Evolutionary conservation across 2,888 invertebrate genomes (phyloP).

Genomic region (Oscheius myriophilus): DNA sequence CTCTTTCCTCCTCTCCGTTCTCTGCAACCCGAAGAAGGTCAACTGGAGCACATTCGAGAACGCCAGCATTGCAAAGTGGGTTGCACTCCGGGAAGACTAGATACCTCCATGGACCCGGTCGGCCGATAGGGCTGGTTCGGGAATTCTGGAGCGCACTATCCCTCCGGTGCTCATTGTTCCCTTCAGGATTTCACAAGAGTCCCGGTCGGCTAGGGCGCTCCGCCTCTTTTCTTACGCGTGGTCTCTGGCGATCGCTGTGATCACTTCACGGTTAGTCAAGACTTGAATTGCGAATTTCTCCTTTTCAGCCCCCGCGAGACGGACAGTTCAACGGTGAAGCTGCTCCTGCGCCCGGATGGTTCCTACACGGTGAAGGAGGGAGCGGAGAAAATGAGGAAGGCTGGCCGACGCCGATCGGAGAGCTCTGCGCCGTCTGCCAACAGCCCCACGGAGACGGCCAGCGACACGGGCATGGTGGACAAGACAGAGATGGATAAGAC

Average conservation of each 20-base stretch:
- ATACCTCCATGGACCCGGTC: too few relatives aligned
- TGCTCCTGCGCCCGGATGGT: constrained; percentile 12
- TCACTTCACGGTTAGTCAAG: constrained; percentile 5
- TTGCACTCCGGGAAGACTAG: too few relatives aligned
- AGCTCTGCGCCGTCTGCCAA: too few relatives aligned
- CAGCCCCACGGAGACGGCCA: too few relatives aligned
- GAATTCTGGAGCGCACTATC: too few relatives aligned
- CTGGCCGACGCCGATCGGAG: too few relatives aligned
- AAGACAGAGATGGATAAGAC: too few relatives aligned
- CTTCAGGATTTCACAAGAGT: neutral
- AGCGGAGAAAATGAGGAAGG: neutral
- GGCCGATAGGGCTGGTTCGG: too few relatives aligned
- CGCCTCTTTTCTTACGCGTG: constrained; percentile 6
- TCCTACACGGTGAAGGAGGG: constrained; percentile 9
- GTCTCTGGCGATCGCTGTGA: neutral
- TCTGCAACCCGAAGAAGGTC: neutral
- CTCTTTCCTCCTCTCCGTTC: constrained; percentile 1
- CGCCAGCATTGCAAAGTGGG: constrained; percentile 12
- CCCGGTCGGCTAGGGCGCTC: neutral
- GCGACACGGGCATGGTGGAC: too few relatives aligned
- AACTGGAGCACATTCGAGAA: constrained; percentile 7
- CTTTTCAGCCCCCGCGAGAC: constrained; percentile 11
- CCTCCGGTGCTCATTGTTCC: too few relatives aligned
- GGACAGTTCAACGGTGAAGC: neutral
- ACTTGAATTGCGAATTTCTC: neutral